Conservation (phyloP, 2,797 vertebrate species). For the Sus cebifrons region DNA sequence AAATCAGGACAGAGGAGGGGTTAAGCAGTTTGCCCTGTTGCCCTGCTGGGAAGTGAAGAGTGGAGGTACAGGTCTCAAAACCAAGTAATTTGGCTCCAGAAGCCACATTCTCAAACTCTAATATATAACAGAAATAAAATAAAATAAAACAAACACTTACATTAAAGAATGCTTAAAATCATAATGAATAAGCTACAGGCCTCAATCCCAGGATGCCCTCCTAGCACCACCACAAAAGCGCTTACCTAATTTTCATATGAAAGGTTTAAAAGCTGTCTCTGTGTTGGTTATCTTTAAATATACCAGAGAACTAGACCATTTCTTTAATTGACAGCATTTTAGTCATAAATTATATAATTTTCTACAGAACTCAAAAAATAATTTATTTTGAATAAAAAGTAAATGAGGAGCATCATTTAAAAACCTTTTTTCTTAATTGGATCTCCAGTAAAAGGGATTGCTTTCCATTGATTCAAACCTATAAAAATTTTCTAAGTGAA, state of each 20-base stretch:
- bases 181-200: not conserved
- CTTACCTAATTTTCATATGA: not conserved
- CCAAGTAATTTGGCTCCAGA: not conserved
- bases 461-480: not conserved
- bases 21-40: not conserved
- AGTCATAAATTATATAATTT: slow-evolving; percentile 14
- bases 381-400: slow-evolving; percentile 30
- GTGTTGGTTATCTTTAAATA: slow-evolving; percentile 13
- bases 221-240: not conserved
- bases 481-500: slow-evolving; percentile 18
- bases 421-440: not conserved
- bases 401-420: not conserved
- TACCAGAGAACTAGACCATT: not conserved
- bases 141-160: slow-evolving; percentile 26
- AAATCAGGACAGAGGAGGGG: not conserved
- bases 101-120: slow-evolving; percentile 21
- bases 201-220: not conserved
- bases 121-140: slow-evolving; percentile 3
- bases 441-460: slow-evolving; percentile 7
- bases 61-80: not conserved
- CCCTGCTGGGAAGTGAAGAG: not conserved
- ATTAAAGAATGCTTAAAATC: slow-evolving; percentile 57
- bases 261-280: slow-evolving; percentile 41
- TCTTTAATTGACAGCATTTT: not conserved
- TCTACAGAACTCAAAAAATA: not conserved